These are phyloP conservation scores for Apus apus DNA, from an alignment of 2,113 vertebrate species.

Conservation along the genomic window DNA sequence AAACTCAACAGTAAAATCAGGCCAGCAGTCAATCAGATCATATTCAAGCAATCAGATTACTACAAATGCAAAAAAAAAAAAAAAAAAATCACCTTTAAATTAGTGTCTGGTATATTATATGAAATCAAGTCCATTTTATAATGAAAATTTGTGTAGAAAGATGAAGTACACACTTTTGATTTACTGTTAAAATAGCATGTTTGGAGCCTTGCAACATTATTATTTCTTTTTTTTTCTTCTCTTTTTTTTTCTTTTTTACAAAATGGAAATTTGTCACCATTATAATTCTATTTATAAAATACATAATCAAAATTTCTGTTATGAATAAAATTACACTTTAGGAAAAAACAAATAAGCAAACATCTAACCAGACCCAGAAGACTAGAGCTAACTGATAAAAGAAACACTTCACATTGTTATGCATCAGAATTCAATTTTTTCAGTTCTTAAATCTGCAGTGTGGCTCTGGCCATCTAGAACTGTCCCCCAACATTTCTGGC, in stretches of 20 bases:
- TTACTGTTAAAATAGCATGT: accelerated
- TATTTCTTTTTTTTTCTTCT: neutral
- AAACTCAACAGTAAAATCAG: neutral
- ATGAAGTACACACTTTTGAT: neutral
- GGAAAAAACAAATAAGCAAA: neutral
- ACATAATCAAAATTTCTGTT: accelerated
- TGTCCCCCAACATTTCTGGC: neutral
- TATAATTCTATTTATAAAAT: neutral
- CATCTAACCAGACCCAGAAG: neutral
- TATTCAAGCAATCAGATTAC: neutral
- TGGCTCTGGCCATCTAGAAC: neutral
- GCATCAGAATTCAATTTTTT: neutral
- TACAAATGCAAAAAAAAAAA: neutral
- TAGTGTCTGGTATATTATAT: neutral
- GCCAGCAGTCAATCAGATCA: neutral
- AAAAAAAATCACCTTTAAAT: neutral
- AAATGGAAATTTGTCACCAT: neutral
- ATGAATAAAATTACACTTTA: neutral
- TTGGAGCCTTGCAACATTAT: neutral
- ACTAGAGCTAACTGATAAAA: neutral
- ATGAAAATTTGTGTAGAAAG: neutral
- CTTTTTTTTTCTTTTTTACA: neutral
- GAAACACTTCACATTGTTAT: neutral
- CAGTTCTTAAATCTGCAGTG: neutral
- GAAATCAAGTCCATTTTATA: neutral